These are phyloP conservation scores for Carettochelys insculpta DNA, from an alignment of 2,113 vertebrate species.

Conservation along the genomic window DNA sequence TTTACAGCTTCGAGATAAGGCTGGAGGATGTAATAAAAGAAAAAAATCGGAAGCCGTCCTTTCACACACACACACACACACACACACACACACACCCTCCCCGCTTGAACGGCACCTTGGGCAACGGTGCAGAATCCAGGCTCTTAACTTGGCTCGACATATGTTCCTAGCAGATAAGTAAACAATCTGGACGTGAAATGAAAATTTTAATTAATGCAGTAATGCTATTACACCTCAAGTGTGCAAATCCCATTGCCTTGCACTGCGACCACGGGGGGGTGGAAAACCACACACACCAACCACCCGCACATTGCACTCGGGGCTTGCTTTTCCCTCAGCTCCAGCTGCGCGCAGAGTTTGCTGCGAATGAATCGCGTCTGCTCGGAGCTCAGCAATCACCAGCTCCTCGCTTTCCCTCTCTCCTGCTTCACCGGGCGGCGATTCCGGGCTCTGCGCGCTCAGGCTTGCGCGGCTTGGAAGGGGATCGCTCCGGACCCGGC, in stretches of 20 bases:
- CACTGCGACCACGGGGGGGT: conserved; percentile 81
- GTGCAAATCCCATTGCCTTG: conserved; percentile 91
- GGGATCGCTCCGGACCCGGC: conserved; percentile 33
- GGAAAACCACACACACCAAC: conserved; percentile 34
- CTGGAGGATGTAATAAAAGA: conserved; percentile 90
- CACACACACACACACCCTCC: not conserved
- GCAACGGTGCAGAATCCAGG: conserved; percentile 96
- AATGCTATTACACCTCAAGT: conserved; percentile 93
- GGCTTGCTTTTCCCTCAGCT: conserved; percentile 76
- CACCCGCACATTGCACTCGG: conserved; percentile 79
- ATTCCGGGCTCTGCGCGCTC: no score
- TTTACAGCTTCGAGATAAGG: conserved; percentile 94
- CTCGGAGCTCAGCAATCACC: conserved; percentile 73
- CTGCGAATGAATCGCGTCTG: conserved; percentile 79
- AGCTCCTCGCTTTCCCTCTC: conserved; percentile 58
- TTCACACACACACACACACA: conserved; percentile 66
- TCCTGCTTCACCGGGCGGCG: no score
- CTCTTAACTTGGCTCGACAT: conserved; percentile 96
- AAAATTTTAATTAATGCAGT: conserved; percentile 98
- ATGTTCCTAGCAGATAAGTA: conserved; percentile 99
- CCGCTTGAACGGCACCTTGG: conserved; percentile 94
- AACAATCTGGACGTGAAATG: conserved; percentile 99
- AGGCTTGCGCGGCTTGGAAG: no score
- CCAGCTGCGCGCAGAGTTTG: conserved; percentile 79
- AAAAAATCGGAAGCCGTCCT: conserved; percentile 81